Evolutionary conservation across 2,888 invertebrate species (phyloP).

Genomic region (Chromoteleia sp.): DNA sequence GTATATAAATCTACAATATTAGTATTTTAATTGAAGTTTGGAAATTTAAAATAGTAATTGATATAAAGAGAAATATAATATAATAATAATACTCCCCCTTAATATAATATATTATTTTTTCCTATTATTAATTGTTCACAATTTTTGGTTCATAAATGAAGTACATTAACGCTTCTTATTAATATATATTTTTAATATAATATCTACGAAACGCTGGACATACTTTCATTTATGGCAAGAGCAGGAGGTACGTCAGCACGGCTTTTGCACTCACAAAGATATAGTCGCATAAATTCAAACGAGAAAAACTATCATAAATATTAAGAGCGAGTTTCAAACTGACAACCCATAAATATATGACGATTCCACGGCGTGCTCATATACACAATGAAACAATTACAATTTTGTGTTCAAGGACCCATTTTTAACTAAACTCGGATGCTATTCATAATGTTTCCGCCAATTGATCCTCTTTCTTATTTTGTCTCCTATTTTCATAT

Average conservation of each 20-base stretch:
- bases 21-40: too few relatives aligned
- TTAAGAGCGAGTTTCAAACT: slow-evolving; percentile 71
- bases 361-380: slow-evolving; percentile 47
- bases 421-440: slow-evolving; percentile 57
- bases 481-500: slow-evolving; percentile 5
- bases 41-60: too few relatives aligned
- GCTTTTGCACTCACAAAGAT: slow-evolving; percentile 74
- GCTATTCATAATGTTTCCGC: slow-evolving; percentile 2
- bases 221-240: slow-evolving; percentile 69
- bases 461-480: slow-evolving; percentile 3
- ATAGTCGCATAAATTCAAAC: slow-evolving; percentile 69
- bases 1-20: too few relatives aligned
- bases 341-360: slow-evolving; percentile 69
- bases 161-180: slow-evolving; percentile 1
- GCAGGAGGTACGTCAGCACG: slow-evolving; percentile 70
- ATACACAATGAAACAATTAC: slow-evolving; percentile 71
- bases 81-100: too few relatives aligned
- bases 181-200: slow-evolving; percentile 67
- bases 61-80: too few relatives aligned
- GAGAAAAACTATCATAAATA: slow-evolving; percentile 76
- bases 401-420: slow-evolving; percentile 58
- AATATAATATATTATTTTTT: too few relatives aligned
- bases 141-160: not conserved
- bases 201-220: slow-evolving; percentile 72
- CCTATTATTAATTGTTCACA: too few relatives aligned